Evolutionary conservation across 2,888 invertebrate genomes (phyloP).

Genomic region (Iselma pallidipennis): DNA sequence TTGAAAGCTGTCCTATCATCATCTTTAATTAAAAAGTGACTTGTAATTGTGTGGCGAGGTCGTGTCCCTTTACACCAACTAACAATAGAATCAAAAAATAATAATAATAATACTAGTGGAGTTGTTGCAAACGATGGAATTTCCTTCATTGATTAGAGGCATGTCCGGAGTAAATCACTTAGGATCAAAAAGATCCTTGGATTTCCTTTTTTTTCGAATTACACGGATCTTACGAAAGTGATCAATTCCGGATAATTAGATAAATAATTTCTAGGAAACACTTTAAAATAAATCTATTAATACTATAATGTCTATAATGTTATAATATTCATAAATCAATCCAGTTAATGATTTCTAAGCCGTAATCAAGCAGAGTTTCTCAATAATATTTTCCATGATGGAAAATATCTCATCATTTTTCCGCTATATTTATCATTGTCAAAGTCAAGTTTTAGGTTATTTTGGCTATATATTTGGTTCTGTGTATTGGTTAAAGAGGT

Average conservation of each 20-base stretch:
- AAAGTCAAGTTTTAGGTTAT: not conserved
- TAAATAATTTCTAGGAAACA: not conserved
- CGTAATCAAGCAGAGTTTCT: not conserved
- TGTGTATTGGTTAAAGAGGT: not conserved
- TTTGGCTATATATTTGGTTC: too few species aligned
- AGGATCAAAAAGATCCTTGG: too few species aligned
- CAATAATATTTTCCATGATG: not conserved
- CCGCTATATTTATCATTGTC: not conserved
- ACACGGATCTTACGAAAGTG: not conserved
- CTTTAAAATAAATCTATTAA: not conserved
- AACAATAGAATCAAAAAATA: too few species aligned
- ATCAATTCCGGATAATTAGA: not conserved
- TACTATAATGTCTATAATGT: not conserved
- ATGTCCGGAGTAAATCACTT: too few species aligned
- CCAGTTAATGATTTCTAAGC: not conserved
- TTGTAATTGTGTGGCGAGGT: conserved; percentile 7
- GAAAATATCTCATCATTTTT: not conserved
- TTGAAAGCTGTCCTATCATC: conserved; percentile 22
- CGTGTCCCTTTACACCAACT: too few species aligned
- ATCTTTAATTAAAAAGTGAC: conserved; percentile 19
- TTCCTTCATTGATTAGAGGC: too few species aligned
- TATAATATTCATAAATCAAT: not conserved
- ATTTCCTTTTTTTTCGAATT: too few species aligned
- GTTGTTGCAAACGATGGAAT: too few species aligned
- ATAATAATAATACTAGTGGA: too few species aligned